Evolutionary conservation across 2,797 vertebrate genomes (phyloP).

Genomic region (Siniperca obscura): DNA sequence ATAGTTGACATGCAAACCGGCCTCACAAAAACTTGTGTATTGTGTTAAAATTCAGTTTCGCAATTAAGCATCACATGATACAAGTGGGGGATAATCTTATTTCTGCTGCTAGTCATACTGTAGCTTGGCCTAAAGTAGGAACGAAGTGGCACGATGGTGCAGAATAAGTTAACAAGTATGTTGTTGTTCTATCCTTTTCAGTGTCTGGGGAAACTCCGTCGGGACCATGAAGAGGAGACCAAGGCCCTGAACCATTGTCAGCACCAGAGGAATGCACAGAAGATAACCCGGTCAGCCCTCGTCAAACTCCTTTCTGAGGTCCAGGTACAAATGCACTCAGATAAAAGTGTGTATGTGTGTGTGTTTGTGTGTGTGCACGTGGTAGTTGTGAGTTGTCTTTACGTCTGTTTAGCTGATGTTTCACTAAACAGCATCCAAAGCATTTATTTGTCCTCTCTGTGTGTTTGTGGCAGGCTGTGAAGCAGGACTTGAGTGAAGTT

Average conservation of each 20-base stretch:
- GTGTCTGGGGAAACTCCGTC: constrained; percentile 77
- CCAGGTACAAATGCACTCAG: constrained; percentile 71
- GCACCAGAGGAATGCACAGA: constrained; percentile 62
- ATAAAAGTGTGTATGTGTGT: background rate
- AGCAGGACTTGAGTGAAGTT: constrained; percentile 83
- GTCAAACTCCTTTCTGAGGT: constrained; percentile 78
- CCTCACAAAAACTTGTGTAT: background rate
- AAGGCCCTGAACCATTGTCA: constrained; percentile 43
- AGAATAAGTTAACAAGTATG: background rate
- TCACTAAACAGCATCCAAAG: background rate
- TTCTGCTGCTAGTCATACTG: background rate
- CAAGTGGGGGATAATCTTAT: background rate
- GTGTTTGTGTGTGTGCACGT: background rate
- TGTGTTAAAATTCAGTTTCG: background rate
- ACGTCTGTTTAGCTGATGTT: background rate
- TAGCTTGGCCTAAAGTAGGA: background rate
- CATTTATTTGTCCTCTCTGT: constrained; percentile 12
- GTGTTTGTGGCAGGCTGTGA: constrained; percentile 79
- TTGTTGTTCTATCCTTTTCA: constrained; percentile 34
- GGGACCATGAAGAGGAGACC: constrained; percentile 66
- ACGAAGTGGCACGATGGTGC: background rate
- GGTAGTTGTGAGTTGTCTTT: background rate
- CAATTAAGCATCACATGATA: background rate
- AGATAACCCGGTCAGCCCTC: constrained; percentile 59
- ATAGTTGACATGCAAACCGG: background rate